Conservation (phyloP, 2,797 vertebrate species). For the Orestias chungarensis region DNA sequence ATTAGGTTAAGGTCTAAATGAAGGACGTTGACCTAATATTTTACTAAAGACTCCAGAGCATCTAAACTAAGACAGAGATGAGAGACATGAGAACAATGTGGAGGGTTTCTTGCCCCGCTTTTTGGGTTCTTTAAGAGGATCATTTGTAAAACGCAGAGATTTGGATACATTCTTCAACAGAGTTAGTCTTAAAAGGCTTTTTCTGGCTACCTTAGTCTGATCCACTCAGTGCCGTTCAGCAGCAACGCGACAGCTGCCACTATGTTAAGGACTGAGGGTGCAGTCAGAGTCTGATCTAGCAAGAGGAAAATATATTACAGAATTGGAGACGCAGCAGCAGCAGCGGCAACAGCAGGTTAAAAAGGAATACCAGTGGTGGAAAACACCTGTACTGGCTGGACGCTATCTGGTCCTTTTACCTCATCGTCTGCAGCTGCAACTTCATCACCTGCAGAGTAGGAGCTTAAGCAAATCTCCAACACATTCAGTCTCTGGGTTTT, state of each 20-base stretch:
- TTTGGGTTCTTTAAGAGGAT: conserved; percentile 5
- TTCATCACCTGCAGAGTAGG: conserved; percentile 42
- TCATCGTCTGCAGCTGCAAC: conserved; percentile 47
- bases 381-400: conserved; percentile 19
- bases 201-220: conserved; percentile 26
- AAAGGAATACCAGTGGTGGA: conserved; percentile 22
- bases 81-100: conserved; percentile 19
- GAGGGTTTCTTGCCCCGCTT: neutral
- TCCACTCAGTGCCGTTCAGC: conserved; percentile 31
- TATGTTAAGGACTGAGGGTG: conserved; percentile 46
- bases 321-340: conserved; percentile 16
- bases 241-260: conserved; percentile 33
- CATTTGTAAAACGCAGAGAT: conserved; percentile 19
- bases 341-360: conserved; percentile 21
- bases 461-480: conserved; percentile 19
- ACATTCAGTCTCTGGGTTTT: conserved; percentile 15
- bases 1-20: conserved; percentile 66
- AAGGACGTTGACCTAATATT: conserved; percentile 32
- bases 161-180: neutral
- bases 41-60: conserved; percentile 21
- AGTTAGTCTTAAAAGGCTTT: conserved; percentile 12
- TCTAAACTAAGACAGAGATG: conserved; percentile 29
- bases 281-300: conserved; percentile 35
- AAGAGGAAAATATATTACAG: neutral
- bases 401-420: conserved; percentile 33